Percentiles rank a stretch among this genome's conserved stretches.
Conservation (phyloP, 2,888 invertebrate species). For the Ophion costatus region DNA sequence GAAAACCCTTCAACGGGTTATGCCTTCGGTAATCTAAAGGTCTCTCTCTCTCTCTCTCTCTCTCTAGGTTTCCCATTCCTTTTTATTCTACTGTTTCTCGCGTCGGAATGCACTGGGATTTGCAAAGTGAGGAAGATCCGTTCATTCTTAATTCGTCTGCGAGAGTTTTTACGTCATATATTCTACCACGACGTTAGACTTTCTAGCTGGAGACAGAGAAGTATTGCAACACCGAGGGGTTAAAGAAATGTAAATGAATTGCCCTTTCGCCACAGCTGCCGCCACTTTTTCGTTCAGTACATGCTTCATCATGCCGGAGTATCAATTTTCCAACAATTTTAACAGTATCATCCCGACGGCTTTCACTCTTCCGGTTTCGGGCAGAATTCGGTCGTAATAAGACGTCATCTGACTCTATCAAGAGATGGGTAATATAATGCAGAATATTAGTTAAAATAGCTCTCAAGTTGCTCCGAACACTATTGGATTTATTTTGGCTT, state of each 20-base stretch:
- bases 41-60: constrained; percentile 20
- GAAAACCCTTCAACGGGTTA: constrained; percentile 24
- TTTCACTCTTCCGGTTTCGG: not conserved
- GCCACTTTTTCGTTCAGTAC: not conserved
- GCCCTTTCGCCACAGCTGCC: not conserved
- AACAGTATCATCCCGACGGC: not conserved
- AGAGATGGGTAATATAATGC: no score
- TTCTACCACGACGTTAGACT: constrained; percentile 28
- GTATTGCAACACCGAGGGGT: not conserved
- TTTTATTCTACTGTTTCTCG: not conserved
- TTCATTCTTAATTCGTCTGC: constrained; percentile 42
- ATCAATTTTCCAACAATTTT: constrained; percentile 9
- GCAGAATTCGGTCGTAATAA: not conserved
- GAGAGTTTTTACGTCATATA: constrained; percentile 33
- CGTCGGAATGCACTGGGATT: constrained; percentile 31
- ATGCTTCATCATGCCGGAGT: not conserved
- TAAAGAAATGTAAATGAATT: not conserved
- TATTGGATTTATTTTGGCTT: no score
- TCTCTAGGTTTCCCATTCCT: not conserved
- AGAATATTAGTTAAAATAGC: no score
- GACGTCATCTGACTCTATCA: not conserved
- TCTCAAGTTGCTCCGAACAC: no score
- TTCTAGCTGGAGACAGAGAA: constrained; percentile 10
- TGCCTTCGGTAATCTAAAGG: constrained; percentile 35
- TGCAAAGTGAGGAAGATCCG: constrained; percentile 7